Percentiles rank a stretch among this genome's conserved stretches.
These are phyloP conservation scores for Plagodis pulveraria DNA, from an alignment of 2,888 invertebrate genomes.

Conservation along the genomic window DNA sequence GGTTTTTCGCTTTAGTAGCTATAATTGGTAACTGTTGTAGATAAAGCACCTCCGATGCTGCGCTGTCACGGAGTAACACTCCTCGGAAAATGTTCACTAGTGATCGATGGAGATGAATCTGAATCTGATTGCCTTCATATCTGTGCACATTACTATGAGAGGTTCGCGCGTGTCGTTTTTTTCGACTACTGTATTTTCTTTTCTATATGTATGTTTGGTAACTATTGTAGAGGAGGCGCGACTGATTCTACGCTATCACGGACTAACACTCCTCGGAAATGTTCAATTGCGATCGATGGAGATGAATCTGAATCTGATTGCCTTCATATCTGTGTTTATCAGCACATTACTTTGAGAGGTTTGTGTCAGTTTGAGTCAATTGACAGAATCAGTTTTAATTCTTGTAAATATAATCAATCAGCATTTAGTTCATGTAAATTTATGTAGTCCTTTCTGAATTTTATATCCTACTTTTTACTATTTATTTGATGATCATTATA, in stretches of 20 bases:
- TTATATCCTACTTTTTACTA: no score
- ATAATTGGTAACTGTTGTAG: no score
- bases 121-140: slow-evolving; percentile 18
- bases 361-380: no score
- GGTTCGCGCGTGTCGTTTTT: slow-evolving; percentile 36
- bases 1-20: neutral
- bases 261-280: slow-evolving; percentile 48
- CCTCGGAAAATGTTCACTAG: slow-evolving; percentile 40
- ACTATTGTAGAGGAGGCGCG: no score
- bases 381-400: no score
- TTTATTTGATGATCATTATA: no score
- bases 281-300: slow-evolving; percentile 38
- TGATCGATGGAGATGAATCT: slow-evolving; percentile 46
- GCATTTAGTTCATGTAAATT: no score
- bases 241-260: slow-evolving; percentile 54
- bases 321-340: slow-evolving; percentile 4
- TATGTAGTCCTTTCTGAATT: no score
- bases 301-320: slow-evolving; percentile 39
- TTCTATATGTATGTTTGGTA: no score
- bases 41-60: slow-evolving; percentile 60
- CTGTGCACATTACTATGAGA: slow-evolving; percentile 7
- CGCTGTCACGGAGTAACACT: slow-evolving; percentile 49
- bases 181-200: no score
- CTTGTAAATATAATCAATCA: no score
- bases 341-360: slow-evolving; percentile 7